These are phyloP conservation scores for Drosophila buzzatii DNA, from an alignment of 2,888 invertebrate species.

Conservation along the genomic window DNA sequence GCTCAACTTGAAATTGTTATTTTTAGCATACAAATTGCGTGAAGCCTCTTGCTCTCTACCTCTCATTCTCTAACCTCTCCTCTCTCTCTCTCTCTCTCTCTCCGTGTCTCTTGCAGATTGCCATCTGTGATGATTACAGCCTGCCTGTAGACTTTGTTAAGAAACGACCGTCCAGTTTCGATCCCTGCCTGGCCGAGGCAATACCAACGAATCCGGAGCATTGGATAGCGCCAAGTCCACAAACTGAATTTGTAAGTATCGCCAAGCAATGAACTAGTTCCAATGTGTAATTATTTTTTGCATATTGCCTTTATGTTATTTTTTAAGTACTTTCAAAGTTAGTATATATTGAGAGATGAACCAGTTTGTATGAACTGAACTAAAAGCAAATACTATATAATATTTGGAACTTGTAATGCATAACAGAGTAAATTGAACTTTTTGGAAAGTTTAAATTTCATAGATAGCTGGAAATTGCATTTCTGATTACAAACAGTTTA, in stretches of 20 bases:
- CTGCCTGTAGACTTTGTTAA: conserved; percentile 94
- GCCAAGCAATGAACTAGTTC: conserved; percentile 6
- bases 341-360: background rate
- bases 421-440: background rate
- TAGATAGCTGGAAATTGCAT: background rate
- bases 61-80: background rate
- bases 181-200: conserved; percentile 88
- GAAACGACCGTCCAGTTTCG: conserved; percentile 88
- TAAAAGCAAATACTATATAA: too few relatives aligned
- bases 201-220: conserved; percentile 85
- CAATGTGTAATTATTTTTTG: background rate
- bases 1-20: conserved; percentile 56
- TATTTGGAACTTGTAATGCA: background rate
- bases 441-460: background rate
- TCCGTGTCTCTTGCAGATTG: conserved; percentile 88
- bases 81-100: conserved; percentile 10
- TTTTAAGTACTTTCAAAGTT: background rate
- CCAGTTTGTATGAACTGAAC: background rate
- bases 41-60: conserved; percentile 6
- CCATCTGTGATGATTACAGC: conserved; percentile 94
- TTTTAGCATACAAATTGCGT: conserved; percentile 58
- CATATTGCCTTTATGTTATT: background rate
- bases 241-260: conserved; percentile 85
- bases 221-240: conserved; percentile 85
- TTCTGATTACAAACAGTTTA: background rate